Base-by-base conservation (phyloP, 2,888 invertebrate species). In the Torymus tubicola region DNA sequence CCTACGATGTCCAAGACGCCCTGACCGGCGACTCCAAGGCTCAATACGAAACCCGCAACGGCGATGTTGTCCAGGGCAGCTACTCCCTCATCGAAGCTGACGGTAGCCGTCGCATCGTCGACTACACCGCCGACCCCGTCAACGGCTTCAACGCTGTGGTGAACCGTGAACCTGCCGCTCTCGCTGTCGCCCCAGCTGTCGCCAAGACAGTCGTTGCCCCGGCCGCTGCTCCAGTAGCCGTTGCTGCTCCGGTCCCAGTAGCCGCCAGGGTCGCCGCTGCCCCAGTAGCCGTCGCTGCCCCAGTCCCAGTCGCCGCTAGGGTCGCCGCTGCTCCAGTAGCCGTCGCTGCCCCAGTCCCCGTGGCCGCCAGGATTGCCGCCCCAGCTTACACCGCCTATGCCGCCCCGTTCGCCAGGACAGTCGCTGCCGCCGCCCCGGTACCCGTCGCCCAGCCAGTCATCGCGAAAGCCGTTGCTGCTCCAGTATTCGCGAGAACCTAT, bases 11-110 rank as follows among this genome's bases (percentile, higher is more conserved):
- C 0, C 89, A 90, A 80, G 90, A 90, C 67, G 81, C 88, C 0
- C 21, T 88, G 10, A 90, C 90, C 61, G 90, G 90, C 0, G 90
- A 90, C 72, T 88, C 89, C 0, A 90, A 90, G 82, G 88, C 89
- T 3, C 90, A 90, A 16, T 89, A 87, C 73, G 90, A 90, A 79
- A 90, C 88, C 5, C 84, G 90, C 31, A 87, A 85, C 82, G 90
- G 90, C 3, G 89, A 90, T 73, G 61, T 90, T 52, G 90, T 90
- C 16, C 88, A 87, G 78, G 90, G 90, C 5, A 90, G 90, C 61
- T 90, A 90, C 85, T 87, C 87, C 8, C 81, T 90, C 31, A 89
- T 90, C 82, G 90, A 90, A 58, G 89, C 90, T 2, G 90, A 90
- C 79, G 90, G 90, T 8, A 88, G 87, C 8, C 84, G 90, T 0